These are phyloP conservation scores for Drosophila macrothrix DNA, from an alignment of 2,888 invertebrate species.

Conservation along the genomic window DNA sequence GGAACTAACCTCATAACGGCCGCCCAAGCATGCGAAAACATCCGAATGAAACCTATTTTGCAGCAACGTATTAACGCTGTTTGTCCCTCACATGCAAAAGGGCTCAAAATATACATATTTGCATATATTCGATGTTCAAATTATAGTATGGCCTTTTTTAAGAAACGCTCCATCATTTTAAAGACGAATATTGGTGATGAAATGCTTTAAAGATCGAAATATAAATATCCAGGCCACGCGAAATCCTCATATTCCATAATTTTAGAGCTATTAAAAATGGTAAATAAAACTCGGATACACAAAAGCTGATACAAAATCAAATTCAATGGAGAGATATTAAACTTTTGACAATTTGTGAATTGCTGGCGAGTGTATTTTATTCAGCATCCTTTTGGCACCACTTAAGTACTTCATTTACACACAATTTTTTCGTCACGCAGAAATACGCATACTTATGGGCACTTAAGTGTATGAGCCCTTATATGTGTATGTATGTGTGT, in stretches of 20 bases:
- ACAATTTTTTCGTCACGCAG: conserved; percentile 25
- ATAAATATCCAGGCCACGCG: background rate
- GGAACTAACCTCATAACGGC: conserved; percentile 87
- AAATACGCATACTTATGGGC: conserved; percentile 16
- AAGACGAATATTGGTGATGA: background rate
- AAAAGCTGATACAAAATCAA: background rate
- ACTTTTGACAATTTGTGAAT: conserved; percentile 3
- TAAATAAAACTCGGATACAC: background rate
- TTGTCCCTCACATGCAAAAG: background rate
- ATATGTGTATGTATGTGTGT: background rate
- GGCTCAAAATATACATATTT: background rate
- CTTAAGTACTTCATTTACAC: conserved; percentile 47
- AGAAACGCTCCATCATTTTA: background rate
- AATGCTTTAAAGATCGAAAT: background rate
- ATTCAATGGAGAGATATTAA: background rate
- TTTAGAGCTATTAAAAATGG: background rate
- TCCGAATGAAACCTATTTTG: background rate
- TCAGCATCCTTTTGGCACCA: conserved; percentile 19
- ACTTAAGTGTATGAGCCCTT: background rate
- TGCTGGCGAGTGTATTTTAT: conserved; percentile 6
- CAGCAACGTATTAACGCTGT: background rate
- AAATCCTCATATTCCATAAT: background rate
- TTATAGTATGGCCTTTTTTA: background rate
- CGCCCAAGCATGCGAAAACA: conserved; percentile 9
- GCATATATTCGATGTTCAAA: background rate